Conservation (phyloP, 2,888 invertebrate species). For the Chloroclysta siterata region DNA sequence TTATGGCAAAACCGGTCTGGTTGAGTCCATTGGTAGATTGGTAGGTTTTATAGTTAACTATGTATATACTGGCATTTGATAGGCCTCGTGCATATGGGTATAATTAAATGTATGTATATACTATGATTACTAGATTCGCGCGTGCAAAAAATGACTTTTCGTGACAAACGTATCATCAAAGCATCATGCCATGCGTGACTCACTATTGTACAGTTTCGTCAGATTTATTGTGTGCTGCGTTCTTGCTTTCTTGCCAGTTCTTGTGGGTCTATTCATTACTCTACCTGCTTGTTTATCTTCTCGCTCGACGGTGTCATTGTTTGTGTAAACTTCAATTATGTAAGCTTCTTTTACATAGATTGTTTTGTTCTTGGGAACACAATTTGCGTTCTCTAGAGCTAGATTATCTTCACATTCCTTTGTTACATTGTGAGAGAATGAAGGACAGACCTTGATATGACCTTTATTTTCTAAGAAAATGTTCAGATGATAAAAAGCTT, state of each 20-base stretch:
- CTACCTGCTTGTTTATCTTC: conserved; percentile 42
- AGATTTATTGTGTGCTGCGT: conserved; percentile 58
- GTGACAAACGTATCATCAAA: conserved; percentile 69
- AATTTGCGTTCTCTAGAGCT: conserved; percentile 20
- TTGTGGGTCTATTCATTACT: conserved; percentile 36
- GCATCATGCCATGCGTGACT: conserved; percentile 70
- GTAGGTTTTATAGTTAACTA: conserved; percentile 29
- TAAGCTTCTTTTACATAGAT: conserved; percentile 5
- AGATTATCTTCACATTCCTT: conserved; percentile 28
- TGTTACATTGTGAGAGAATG: conserved; percentile 15
- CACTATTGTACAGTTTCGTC: conserved; percentile 60
- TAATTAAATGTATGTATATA: conserved; percentile 13
- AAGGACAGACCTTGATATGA: conserved; percentile 29
- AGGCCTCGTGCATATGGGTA: conserved; percentile 45
- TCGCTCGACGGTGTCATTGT: conserved; percentile 41
- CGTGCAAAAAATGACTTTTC: conserved; percentile 59
- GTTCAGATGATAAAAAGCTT: conserved; percentile 7
- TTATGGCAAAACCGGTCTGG: conserved; percentile 38
- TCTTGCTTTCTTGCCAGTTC: conserved; percentile 50
- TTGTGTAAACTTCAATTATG: conserved; percentile 16
- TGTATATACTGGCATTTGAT: conserved; percentile 37
- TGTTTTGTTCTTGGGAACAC: conserved; percentile 9
- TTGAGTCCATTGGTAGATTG: conserved; percentile 22
- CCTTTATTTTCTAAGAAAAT: conserved; percentile 31
- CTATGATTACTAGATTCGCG: conserved; percentile 18